phyloP scores from a whole-genome alignment of 2,113 vertebrate species.

The Bos indicus region DNA sequence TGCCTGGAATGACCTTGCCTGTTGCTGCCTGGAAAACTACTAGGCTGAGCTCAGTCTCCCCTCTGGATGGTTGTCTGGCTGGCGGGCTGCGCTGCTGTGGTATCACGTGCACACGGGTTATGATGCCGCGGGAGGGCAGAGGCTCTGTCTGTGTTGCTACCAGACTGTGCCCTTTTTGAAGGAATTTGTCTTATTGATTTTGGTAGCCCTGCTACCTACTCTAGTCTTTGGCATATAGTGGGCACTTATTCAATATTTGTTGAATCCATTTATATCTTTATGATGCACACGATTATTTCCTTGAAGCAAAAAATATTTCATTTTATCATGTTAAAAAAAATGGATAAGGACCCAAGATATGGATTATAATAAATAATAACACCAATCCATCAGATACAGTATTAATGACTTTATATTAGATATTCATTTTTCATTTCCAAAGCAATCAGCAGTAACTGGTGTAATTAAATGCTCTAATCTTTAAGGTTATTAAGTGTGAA shows the following conservation, averaged over 20 bases:
- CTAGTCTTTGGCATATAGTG: neutral
- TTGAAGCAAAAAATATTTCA: slow-evolving; percentile 24
- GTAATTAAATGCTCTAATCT: slow-evolving; percentile 32
- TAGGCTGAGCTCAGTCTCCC: neutral
- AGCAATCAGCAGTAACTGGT: slow-evolving; percentile 40
- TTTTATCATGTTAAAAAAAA: slow-evolving; percentile 38
- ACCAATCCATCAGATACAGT: slow-evolving; percentile 14
- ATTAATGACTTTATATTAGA: slow-evolving; percentile 42
- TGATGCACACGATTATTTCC: neutral
- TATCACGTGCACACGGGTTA: neutral
- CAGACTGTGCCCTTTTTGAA: neutral
- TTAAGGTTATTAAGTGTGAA: slow-evolving; percentile 40
- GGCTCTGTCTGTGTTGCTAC: neutral
- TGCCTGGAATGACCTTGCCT: slow-evolving; percentile 41
- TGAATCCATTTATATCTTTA: neutral
- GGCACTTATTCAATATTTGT: neutral
- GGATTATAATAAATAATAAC: slow-evolving; percentile 25
- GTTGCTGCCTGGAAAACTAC: slow-evolving; percentile 34
- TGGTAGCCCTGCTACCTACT: neutral
- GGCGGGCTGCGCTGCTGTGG: neutral
- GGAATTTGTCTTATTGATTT: neutral
- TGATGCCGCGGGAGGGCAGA: neutral
- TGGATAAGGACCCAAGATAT: neutral
- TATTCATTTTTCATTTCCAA: slow-evolving; percentile 45
- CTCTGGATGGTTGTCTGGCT: neutral